Percentiles rank a stretch among this genome's conserved stretches.
Conservation (phyloP, 2,888 invertebrate species). For the Rhagium mordax region DNA sequence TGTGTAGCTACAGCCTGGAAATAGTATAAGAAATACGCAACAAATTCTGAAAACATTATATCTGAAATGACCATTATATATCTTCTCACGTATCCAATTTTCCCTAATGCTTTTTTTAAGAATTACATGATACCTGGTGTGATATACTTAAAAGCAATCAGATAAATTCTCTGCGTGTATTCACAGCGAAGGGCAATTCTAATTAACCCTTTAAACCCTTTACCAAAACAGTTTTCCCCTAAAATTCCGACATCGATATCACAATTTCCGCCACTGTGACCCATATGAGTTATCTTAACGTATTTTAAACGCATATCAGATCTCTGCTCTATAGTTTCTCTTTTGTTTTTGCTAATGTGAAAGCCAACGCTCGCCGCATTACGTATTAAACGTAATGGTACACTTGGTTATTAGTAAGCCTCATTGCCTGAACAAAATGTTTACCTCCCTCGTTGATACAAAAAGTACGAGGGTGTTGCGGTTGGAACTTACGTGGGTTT, state of each 20-base stretch:
- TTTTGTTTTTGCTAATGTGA: constrained; percentile 37
- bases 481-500: not conserved
- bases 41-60: not conserved
- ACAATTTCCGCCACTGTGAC: constrained; percentile 45
- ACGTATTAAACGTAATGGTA: constrained; percentile 19
- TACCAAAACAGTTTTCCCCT: constrained; percentile 46
- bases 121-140: constrained; percentile 8
- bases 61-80: constrained; percentile 4
- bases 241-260: constrained; percentile 49
- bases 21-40: not conserved
- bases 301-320: constrained; percentile 43
- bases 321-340: constrained; percentile 40
- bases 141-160: constrained; percentile 43
- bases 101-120: constrained; percentile 6
- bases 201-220: constrained; percentile 49
- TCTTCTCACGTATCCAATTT: not conserved
- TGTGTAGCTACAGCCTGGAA: not conserved
- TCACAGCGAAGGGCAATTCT: constrained; percentile 44
- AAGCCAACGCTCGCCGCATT: constrained; percentile 19
- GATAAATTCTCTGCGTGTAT: constrained; percentile 44
- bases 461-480: not conserved
- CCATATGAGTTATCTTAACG: constrained; percentile 46
- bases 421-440: constrained; percentile 1
- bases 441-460: not conserved
- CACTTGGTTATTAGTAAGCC: constrained; percentile 18